Evolutionary conservation across 92 coral and sea anemone genomes (phyloP).

Genomic region (Virgularia gustaviana): DNA sequence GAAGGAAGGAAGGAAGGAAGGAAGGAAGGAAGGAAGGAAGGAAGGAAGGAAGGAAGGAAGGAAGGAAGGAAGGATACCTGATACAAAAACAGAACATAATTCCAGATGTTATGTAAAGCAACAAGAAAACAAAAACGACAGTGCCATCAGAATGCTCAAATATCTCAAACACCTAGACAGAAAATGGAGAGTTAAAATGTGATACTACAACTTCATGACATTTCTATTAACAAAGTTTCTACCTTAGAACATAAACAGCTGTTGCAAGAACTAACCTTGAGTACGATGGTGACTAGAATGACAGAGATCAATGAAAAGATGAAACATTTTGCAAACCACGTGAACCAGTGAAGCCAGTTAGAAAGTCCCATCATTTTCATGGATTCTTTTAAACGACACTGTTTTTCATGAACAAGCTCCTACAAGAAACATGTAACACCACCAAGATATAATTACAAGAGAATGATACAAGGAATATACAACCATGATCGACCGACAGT

Average conservation of each 20-base stretch:
- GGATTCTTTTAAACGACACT: constrained; percentile 89
- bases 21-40: background rate
- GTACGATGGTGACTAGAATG: constrained; percentile 54
- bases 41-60: background rate
- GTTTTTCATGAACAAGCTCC: constrained; percentile 92
- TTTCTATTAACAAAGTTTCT: background rate
- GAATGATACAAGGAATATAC: too few relatives aligned
- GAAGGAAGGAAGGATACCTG: constrained; percentile 52
- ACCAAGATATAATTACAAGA: background rate
- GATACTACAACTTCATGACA: background rate
- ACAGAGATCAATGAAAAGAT: constrained; percentile 71
- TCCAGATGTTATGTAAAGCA: constrained; percentile 61
- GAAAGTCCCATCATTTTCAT: constrained; percentile 99
- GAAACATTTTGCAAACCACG: constrained; percentile 83
- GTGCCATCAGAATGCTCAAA: constrained; percentile 80
- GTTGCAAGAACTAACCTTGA: constrained; percentile 54
- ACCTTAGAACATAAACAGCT: background rate
- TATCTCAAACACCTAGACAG: constrained; percentile 64
- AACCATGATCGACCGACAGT: too few relatives aligned
- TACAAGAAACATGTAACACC: background rate
- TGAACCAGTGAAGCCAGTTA: constrained; percentile 96
- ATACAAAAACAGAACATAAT: constrained; percentile 76
- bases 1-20: background rate
- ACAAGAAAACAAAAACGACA: constrained; percentile 69
- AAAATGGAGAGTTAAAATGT: too few relatives aligned